Percentiles rank a stretch among this genome's conserved stretches.
phyloP scores from a whole-genome alignment of 2,797 vertebrate genomes.

The Sphenodon punctatus region DNA sequence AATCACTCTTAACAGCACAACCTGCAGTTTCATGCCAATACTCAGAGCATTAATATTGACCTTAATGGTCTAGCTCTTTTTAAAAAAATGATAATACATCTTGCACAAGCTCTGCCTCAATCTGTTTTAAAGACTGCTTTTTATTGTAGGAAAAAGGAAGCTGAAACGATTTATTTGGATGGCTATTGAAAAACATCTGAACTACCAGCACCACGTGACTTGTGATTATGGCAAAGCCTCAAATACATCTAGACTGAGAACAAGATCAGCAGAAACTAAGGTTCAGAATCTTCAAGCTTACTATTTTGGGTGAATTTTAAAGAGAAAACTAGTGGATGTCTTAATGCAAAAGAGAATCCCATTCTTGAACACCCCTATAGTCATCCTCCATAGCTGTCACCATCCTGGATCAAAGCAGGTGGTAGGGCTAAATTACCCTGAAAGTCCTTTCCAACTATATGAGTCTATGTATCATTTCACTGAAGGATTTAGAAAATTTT shows the following conservation, averaged over 20 bases:
- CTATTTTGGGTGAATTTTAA: not conserved
- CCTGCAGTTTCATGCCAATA: not conserved
- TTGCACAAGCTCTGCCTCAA: not conserved
- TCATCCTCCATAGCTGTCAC: too few relatives aligned
- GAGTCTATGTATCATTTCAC: slow-evolving; percentile 7
- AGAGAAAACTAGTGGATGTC: not conserved
- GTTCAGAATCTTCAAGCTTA: not conserved
- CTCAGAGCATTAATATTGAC: not conserved
- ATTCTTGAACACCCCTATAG: not conserved
- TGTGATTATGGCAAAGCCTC: not conserved
- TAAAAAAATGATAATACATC: too few relatives aligned
- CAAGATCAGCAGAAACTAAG: not conserved
- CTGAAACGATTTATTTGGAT: not conserved
- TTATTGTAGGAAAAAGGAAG: not conserved
- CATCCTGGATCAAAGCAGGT: too few relatives aligned
- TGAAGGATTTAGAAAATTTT: not conserved
- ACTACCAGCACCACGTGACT: not conserved
- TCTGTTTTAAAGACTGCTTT: not conserved
- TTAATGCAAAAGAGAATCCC: not conserved
- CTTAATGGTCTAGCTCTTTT: too few relatives aligned
- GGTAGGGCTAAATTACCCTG: too few relatives aligned
- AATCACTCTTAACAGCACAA: not conserved
- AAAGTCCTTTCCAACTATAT: too few relatives aligned
- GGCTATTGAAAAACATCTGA: not conserved
- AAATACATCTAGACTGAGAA: not conserved